Evolutionary conservation across 2,797 vertebrate species (phyloP).

Genomic region (Centroberyx gerrardi): DNA sequence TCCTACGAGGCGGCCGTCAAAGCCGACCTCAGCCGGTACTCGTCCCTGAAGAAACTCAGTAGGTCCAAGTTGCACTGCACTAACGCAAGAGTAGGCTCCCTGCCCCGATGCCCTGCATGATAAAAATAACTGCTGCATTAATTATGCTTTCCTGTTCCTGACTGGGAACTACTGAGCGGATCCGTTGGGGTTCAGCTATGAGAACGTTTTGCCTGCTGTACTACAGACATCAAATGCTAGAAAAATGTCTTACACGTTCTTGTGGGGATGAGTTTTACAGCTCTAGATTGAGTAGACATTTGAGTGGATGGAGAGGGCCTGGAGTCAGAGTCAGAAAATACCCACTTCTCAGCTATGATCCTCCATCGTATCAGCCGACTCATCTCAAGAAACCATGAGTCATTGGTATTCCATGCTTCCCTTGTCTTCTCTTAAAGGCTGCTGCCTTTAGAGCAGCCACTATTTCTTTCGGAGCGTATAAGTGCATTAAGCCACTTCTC

Average conservation of each 20-base stretch:
- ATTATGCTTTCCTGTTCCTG: constrained; percentile 46
- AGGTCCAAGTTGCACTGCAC: constrained; percentile 86
- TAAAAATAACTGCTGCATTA: constrained; percentile 51
- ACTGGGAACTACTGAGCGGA: constrained; percentile 34
- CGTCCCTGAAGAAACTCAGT: constrained; percentile 98
- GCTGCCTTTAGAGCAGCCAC: constrained; percentile 35
- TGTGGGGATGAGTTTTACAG: constrained; percentile 11
- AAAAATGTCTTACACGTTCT: neutral
- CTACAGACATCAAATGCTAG: constrained; percentile 15
- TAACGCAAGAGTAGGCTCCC: constrained; percentile 70
- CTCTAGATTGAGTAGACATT: constrained; percentile 24
- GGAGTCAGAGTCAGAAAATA: constrained; percentile 35
- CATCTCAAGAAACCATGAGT: constrained; percentile 44
- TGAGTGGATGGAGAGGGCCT: constrained; percentile 21
- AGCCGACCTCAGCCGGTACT: constrained; percentile 96
- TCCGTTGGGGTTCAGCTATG: constrained; percentile 25
- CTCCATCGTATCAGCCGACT: constrained; percentile 46
- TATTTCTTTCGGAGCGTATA: constrained; percentile 63
- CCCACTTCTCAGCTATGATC: constrained; percentile 37
- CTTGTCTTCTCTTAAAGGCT: constrained; percentile 54
- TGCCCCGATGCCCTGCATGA: constrained; percentile 72
- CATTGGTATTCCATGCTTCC: constrained; percentile 64
- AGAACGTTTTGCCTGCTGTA: constrained; percentile 23
- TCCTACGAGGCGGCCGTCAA: constrained; percentile 97
- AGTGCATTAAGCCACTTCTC: constrained; percentile 62